A percentile compares a stretch with the other conserved stretches of the same genome.
Conservation (phyloP, 2,888 invertebrate genomes). For the Eupeodes latifasciatus region DNA sequence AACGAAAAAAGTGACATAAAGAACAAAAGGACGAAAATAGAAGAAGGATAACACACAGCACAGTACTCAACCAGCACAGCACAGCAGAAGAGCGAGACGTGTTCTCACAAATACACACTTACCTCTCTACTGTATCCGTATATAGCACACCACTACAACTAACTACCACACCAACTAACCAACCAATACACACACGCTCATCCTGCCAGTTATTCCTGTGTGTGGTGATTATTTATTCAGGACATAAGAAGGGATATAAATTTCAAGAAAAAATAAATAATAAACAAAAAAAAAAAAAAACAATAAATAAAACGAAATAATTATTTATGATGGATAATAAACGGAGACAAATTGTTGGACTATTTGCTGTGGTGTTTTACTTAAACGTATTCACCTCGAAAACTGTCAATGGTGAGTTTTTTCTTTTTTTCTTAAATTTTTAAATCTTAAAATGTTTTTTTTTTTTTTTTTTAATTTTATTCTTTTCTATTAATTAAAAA, state of each 20-base stretch:
- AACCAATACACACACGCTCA: conserved; percentile 32
- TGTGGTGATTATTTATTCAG: conserved; percentile 70
- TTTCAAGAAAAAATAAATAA: conserved; percentile 53
- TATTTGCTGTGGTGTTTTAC: conserved; percentile 73
- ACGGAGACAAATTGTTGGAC: conserved; percentile 72
- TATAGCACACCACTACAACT: not conserved
- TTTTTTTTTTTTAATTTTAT: conserved; percentile 1
- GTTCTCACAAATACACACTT: conserved; percentile 45
- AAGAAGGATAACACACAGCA: conserved; percentile 67
- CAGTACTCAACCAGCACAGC: conserved; percentile 9
- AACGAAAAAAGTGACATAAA: conserved; percentile 70
- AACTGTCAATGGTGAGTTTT: conserved; percentile 68
- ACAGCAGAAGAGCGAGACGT: conserved; percentile 50
- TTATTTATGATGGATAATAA: conserved; percentile 69
- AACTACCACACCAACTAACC: conserved; percentile 30
- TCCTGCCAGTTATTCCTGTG: conserved; percentile 47
- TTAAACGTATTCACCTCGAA: conserved; percentile 72
- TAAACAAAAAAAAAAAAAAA: conserved; percentile 47
- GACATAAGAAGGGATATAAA: conserved; percentile 68
- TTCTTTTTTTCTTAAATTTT: not conserved
- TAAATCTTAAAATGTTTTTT: too few species aligned
- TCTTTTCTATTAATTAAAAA: conserved; percentile 3
- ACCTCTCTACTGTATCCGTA: conserved; percentile 36
- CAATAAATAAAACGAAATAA: conserved; percentile 60
- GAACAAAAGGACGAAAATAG: conserved; percentile 71